Percentiles rank a stretch among this genome's conserved stretches.
These are phyloP conservation scores for Catharus minimus DNA, from an alignment of 2,113 vertebrate species.

Conservation along the genomic window DNA sequence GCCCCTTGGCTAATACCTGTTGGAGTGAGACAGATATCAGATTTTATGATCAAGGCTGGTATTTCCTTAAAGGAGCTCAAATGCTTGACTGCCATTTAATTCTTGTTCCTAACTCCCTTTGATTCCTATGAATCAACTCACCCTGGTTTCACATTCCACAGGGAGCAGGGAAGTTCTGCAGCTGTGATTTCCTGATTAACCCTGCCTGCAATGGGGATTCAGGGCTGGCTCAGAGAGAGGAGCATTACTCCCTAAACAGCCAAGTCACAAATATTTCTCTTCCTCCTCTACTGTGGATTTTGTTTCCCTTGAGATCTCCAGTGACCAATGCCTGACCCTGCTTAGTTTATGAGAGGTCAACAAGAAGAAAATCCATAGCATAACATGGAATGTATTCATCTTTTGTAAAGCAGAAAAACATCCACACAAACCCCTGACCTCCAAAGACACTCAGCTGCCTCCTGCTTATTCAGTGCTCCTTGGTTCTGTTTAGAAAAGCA, in stretches of 20 bases:
- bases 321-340: conserved; percentile 2
- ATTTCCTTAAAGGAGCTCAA: conserved; percentile 10
- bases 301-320: background rate
- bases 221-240: background rate
- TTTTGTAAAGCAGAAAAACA: background rate
- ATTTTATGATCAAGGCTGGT: background rate
- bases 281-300: background rate
- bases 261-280: background rate
- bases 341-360: background rate
- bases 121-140: background rate
- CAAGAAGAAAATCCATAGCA: conserved; percentile 6
- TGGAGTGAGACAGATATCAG: background rate
- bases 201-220: background rate
- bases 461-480: background rate
- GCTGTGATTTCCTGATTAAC: background rate
- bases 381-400: background rate
- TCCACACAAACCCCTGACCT: background rate
- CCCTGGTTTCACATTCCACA: background rate
- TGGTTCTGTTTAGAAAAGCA: conserved; percentile 1
- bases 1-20: background rate
- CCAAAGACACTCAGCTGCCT: background rate
- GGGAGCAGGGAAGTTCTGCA: background rate
- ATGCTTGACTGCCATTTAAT: background rate
- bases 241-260: background rate
- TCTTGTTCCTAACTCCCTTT: background rate